Percentiles rank a stretch among this genome's conserved stretches.
These are phyloP conservation scores for Isichthys henryi DNA, from an alignment of 2,113 vertebrate species.

Conservation along the genomic window DNA sequence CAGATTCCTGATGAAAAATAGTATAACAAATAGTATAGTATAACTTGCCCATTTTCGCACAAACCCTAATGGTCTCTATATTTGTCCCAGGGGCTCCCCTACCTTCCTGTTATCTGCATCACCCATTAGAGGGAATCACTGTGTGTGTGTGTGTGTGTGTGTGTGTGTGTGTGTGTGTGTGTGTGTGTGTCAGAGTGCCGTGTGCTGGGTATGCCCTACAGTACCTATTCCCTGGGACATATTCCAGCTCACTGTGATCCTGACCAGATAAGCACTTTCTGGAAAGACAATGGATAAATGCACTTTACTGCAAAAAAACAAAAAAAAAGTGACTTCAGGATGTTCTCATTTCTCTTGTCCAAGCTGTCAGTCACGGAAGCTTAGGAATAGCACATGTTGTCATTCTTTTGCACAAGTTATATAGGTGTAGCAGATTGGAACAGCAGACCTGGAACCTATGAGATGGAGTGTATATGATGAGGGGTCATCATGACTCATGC, in stretches of 20 bases:
- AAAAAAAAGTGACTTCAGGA: neutral
- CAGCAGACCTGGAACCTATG: neutral
- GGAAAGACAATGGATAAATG: neutral
- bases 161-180: neutral
- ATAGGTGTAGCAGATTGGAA: too few relatives aligned
- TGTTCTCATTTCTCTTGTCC: neutral
- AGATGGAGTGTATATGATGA: neutral
- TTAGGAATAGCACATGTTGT: neutral
- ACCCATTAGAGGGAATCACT: neutral
- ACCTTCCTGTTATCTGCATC: neutral
- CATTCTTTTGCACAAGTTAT: neutral
- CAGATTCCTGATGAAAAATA: neutral
- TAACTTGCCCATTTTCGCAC: neutral
- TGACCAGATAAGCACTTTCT: neutral
- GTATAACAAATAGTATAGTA: neutral
- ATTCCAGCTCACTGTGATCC: neutral
- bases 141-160: neutral
- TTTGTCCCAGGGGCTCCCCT: neutral
- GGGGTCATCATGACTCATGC: neutral
- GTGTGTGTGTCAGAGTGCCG: too few relatives aligned
- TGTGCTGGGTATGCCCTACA: neutral
- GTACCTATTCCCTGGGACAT: neutral
- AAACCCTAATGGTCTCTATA: neutral
- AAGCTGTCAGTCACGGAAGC: neutral
- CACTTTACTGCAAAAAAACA: neutral